These are phyloP conservation scores for Vanessa cardui DNA, from an alignment of 2,888 invertebrate species.

Conservation along the genomic window DNA sequence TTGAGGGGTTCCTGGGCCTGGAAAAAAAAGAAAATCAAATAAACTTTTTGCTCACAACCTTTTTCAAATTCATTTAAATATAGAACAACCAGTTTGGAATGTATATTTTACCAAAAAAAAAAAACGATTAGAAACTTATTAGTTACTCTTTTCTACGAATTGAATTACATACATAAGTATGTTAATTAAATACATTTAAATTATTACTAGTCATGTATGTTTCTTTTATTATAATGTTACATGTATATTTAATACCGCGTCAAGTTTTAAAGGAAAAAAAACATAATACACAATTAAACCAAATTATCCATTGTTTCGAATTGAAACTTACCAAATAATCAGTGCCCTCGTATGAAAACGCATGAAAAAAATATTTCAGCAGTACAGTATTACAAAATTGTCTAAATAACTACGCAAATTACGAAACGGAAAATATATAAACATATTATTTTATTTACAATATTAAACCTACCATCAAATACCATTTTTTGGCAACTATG, in stretches of 20 bases:
- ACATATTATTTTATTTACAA: conserved; percentile 74
- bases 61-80: no score
- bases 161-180: no score
- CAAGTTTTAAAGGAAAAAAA: conserved; percentile 18
- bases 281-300: conserved; percentile 23
- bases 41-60: no score
- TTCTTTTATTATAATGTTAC: not conserved
- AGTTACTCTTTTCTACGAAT: no score
- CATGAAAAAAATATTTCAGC: conserved; percentile 75
- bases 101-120: no score
- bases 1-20: conserved; percentile 93
- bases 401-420: conserved; percentile 50
- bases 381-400: conserved; percentile 59
- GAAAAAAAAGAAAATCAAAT: conserved; percentile 52
- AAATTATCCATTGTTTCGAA: conserved; percentile 3
- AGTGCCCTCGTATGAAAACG: conserved; percentile 74
- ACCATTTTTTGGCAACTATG: conserved; percentile 78
- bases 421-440: conserved; percentile 55
- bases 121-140: no score
- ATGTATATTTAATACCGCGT: not conserved
- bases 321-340: conserved; percentile 66
- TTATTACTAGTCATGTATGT: not conserved
- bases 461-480: conserved; percentile 69
- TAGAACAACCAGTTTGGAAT: no score
- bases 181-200: no score